Evolutionary conservation across 2,888 invertebrate species (phyloP), one percentile per base, ranked within the genome.

Genomic region (Sussaba pulchella): DNA sequence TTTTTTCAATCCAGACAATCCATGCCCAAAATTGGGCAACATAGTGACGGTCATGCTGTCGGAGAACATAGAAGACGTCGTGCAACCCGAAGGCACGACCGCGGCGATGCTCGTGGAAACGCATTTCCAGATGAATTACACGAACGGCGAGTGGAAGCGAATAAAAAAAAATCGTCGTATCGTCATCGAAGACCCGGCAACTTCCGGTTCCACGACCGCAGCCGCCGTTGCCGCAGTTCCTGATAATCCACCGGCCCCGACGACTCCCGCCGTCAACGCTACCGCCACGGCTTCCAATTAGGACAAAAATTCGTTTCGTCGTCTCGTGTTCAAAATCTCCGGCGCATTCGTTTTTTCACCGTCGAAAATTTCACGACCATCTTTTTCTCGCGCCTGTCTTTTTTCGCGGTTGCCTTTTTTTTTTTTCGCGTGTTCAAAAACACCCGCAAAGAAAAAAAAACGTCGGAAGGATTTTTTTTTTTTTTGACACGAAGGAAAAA

Each of bases 111-210:
- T 97, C 67, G 97, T 97, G 0, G 99, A 99, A 92, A 98, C 98
- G 83, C 98, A 98, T 93, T 99, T 99, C 95, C 98, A 99, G 92
- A 98, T 99, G 97, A 99, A 99, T 93, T 99, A 99, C 93, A 97
- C 97, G 90, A 98, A 98, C 70, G 99, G 99, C 31, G 98, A 99
- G 91, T 99, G 99, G 99, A 98, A 98, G 91, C 94, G 96, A 87
- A 96, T 99, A 87, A 98, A 98, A 92, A 99, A 99, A 89, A 97
- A 96, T 92, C 94, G 97, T 77, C 95, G 96, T 76, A 94, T 96
- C 84, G 97, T 93, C 5, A 91, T 89, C 2, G 92, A 92, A 36
- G 92, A 92, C 17, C 57, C 90, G 4, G 72, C 86, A 2, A 82
- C 88, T 14, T 43, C 84, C 26, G 31, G 57, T 14, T 36, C 57